phyloP scores from a whole-genome alignment of 2,888 invertebrate species.

The Drepana falcataria region DNA sequence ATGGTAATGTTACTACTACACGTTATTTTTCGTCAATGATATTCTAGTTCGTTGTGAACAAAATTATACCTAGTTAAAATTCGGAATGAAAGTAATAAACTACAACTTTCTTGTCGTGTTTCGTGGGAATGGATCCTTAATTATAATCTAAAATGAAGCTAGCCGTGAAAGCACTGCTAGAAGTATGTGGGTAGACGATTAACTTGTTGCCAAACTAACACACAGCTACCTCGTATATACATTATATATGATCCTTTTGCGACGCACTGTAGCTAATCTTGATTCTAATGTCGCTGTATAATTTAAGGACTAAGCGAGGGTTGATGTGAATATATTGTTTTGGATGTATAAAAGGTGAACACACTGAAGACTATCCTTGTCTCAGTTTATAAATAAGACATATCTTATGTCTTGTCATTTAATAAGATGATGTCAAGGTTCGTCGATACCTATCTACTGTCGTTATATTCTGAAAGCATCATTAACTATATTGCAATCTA shows the following conservation, averaged over 20 bases:
- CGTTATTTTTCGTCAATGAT: no score
- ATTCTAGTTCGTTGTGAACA: background rate
- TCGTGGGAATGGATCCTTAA: conserved; percentile 15
- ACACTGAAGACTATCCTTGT: background rate
- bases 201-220: conserved; percentile 45
- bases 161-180: conserved; percentile 28
- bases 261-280: conserved; percentile 48
- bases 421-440: conserved; percentile 30
- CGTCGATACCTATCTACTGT: conserved; percentile 42
- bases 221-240: conserved; percentile 43
- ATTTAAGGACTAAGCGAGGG: conserved; percentile 4
- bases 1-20: no score
- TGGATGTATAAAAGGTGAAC: no score
- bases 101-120: background rate
- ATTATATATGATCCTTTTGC: conserved; percentile 45
- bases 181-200: conserved; percentile 37
- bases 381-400: conserved; percentile 8
- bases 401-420: conserved; percentile 29
- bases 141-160: conserved; percentile 27
- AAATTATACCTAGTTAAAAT: background rate
- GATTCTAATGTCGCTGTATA: conserved; percentile 40
- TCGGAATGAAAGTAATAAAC: background rate
- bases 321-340: no score
- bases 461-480: conserved; percentile 40
- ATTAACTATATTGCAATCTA: conserved; percentile 48